phyloP scores from a whole-genome alignment of 1,140 invertebrate species.

The Bombus waltoni region DNA sequence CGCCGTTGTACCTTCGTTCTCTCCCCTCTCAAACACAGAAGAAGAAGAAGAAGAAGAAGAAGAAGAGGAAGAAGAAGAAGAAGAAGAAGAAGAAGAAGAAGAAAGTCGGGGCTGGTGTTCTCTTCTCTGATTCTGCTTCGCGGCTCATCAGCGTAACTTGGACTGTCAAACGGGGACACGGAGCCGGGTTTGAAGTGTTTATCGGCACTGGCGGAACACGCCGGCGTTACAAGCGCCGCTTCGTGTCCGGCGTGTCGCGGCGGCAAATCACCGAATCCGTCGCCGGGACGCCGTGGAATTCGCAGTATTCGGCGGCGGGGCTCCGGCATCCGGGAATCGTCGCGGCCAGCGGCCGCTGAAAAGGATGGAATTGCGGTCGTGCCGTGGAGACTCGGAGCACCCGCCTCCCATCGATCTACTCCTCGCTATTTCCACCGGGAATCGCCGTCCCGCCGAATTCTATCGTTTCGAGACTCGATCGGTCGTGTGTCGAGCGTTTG shows the following conservation, averaged over 20 bases:
- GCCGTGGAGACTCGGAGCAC: slow-evolving; percentile 10
- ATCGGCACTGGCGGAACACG: slow-evolving; percentile 60
- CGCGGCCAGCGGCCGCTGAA: slow-evolving; percentile 32
- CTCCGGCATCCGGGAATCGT: slow-evolving; percentile 62
- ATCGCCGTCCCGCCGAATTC: slow-evolving; percentile 2
- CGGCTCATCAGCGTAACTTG: slow-evolving; percentile 67
- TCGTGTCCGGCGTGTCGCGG: slow-evolving; percentile 64
- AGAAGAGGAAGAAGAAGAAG: too few relatives aligned
- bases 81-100: not conserved
- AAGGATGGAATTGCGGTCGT: slow-evolving; percentile 40
- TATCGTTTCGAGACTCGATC: not conserved
- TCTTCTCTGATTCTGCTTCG: not conserved
- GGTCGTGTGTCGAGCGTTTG: not conserved
- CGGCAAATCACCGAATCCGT: slow-evolving; percentile 68
- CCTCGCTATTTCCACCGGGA: slow-evolving; percentile 11
- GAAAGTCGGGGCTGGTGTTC: not conserved
- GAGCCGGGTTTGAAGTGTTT: slow-evolving; percentile 62
- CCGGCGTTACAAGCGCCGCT: slow-evolving; percentile 63
- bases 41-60: too few relatives aligned
- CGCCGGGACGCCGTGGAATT: slow-evolving; percentile 61
- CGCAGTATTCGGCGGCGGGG: slow-evolving; percentile 53
- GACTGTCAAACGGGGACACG: slow-evolving; percentile 59
- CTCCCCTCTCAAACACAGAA: too few relatives aligned
- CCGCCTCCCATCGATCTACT: slow-evolving; percentile 11
- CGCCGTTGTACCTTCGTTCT: too few relatives aligned